Evolutionary conservation across 2,797 vertebrate genomes (phyloP), one percentile per base, ranked within the genome.

Genomic region (Acanthurus lineatus): DNA sequence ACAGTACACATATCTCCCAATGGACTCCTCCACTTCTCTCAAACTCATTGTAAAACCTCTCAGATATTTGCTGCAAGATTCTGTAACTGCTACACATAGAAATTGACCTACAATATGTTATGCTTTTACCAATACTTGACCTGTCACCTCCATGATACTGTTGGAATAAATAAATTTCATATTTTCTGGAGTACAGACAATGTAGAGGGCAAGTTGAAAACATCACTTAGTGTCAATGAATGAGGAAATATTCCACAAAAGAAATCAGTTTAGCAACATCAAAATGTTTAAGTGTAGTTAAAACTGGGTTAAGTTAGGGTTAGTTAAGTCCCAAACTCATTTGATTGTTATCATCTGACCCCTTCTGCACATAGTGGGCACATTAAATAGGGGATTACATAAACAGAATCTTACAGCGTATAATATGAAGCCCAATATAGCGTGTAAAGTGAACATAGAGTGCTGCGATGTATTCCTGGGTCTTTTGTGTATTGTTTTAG

Each of bases 1-100:
- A 88, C 84, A 86, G 81, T 87, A 76, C 90, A 90, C 78, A 77
- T 28, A 76, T 60, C 79, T 86, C 92, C 91, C 88, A 76, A 40
- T 38, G 69, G 90, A 85, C 72, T 80, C 52, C 67, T 77, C 70
- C 59, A 72, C 69, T 83, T 77, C 78, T 83, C 84, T 84, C 75
- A 83, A 85, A 88, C 66, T 88, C 85, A 85, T 87, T 88, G 86
- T 83, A 85, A 88, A 91, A 82, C 86, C 84, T 81, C 68, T 84
- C 60, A 79, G 89, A 91, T 88, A 76, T 89, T 91, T 90, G 76
- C 81, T 85, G 84, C 80, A 91, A 87, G 79, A 86, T 82, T 84
- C 83, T 84, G 79, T 77, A 85, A 87, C 71, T 66, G 65, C 86
- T 89, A 73, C 83, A 78, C 42, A 66, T 28, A 80, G 75, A 83